Percentiles rank a stretch among this genome's conserved stretches.
phyloP scores from a whole-genome alignment of 2,113 vertebrate species.

The Gopherus evgoodei region DNA sequence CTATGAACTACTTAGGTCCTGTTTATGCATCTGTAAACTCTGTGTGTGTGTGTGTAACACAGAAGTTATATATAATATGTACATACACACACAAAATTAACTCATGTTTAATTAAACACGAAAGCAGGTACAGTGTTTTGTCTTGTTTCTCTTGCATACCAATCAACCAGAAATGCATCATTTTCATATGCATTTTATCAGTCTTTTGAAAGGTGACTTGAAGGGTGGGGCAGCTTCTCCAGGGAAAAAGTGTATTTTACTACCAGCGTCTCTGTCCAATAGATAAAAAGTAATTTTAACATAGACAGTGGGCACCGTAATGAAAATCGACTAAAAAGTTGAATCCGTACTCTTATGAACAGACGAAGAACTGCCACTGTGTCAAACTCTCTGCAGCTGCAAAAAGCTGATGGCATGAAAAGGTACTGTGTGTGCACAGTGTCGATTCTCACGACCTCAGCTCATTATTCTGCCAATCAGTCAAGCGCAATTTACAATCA shows the following conservation, averaged over 20 bases:
- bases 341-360: not conserved
- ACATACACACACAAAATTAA: not conserved
- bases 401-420: conserved; percentile 36
- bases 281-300: conserved; percentile 27
- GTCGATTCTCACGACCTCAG: conserved; percentile 63
- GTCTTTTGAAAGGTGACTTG: not conserved
- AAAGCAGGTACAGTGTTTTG: not conserved
- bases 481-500: conserved; percentile 81
- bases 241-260: not conserved
- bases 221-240: conserved; percentile 16
- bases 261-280: conserved; percentile 23
- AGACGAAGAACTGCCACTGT: conserved; percentile 51
- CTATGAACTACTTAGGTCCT: not conserved
- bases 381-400: conserved; percentile 67
- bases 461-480: conserved; percentile 80
- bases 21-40: not conserved
- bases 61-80: not conserved
- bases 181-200: not conserved
- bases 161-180: not conserved
- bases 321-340: conserved; percentile 50
- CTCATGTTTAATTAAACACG: not conserved
- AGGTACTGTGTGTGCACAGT: conserved; percentile 50
- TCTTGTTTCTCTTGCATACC: not conserved
- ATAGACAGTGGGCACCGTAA: conserved; percentile 38
- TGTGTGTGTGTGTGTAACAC: too few relatives aligned